These are phyloP conservation scores for Neomorphus geoffroyi DNA, from an alignment of 2,797 vertebrate genomes.

Conservation along the genomic window DNA sequence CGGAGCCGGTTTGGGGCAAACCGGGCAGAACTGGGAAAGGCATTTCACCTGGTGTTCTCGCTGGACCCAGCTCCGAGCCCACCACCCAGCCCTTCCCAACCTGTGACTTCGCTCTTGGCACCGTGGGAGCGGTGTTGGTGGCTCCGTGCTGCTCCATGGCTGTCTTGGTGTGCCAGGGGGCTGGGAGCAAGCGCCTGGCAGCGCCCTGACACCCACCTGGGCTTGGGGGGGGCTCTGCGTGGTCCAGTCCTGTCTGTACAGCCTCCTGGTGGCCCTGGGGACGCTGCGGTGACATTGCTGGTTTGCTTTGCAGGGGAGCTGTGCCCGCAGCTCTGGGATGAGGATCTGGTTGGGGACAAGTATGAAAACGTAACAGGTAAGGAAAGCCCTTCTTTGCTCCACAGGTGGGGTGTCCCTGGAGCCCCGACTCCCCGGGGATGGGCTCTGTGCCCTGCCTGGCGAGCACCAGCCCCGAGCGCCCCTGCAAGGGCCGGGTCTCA, in stretches of 20 bases:
- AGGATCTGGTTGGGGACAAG: constrained; percentile 69
- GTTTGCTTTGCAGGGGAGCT: constrained; percentile 55
- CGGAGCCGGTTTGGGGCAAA: neutral
- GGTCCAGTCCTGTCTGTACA: neutral
- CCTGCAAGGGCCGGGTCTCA: neutral
- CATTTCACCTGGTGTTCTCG: neutral
- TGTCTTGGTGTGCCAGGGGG: fast-evolving
- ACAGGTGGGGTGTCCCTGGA: fast-evolving
- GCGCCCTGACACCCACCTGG: neutral
- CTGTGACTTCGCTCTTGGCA: neutral
- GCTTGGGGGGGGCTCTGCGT: neutral
- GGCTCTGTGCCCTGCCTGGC: neutral
- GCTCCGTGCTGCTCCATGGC: fast-evolving
- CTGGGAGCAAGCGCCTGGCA: neutral
- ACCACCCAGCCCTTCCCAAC: neutral
- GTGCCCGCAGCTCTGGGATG: constrained; percentile 71
- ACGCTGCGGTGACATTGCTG: fast-evolving
- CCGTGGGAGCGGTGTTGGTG: neutral
- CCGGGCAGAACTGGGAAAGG: neutral
- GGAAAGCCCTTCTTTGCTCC: neutral
- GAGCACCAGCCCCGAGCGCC: fast-evolving
- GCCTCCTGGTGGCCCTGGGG: neutral
- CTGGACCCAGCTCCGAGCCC: neutral
- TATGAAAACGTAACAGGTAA: constrained; percentile 76
- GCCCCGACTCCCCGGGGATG: fast-evolving